Base-by-base conservation (phyloP, 2,888 invertebrate genomes). In the Eristalis intricaria region DNA sequence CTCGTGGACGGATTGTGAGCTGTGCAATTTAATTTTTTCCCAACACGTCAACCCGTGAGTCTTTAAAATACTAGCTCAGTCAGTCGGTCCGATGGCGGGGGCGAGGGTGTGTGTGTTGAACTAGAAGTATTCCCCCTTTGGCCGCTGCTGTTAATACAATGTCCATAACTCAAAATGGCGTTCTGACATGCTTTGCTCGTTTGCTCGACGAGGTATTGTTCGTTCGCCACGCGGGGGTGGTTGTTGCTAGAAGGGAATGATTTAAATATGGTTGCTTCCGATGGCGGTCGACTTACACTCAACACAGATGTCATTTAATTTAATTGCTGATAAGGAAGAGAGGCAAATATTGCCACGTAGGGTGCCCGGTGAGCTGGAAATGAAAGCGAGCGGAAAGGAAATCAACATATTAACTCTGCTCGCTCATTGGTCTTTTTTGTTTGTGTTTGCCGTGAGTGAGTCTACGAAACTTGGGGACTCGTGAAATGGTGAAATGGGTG, bases 221-320 rank as follows among this genome's bases (percentile, higher is more conserved):
- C 13, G 3, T 26, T 4, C 19, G 26, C 11, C 19, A 22, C 23
- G 79, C 70, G 87, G 69, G 84, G 87, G 84, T 87, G 87, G 84
- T 87, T 71, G 65, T 61, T 81, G 64, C 56, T 78, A 63, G 35
- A 5, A 56, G 32, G 22, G 43, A 75, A 73, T 66, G 68, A 80
- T 73, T 84, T 84, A 76, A 87, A 87, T 87, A 87, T 87, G 87
- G 87, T 84, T 76, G 87, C 71, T 15, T 63, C 32, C 23, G 61
- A 50, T 65, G 84, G 76, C 68, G 63, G 81, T 35, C 43, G 74
- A 35, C 23, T 23, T 75, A 75, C 65, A 60, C 76, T 71, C 22
- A 40, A 64, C 75, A 78, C 86, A 79, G 84, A 76, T 87, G 87
- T 87, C 87, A 64, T 87, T 87, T 87, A 83, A 80, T 84, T 87